These are phyloP conservation scores for Heliconius melpomene DNA, from an alignment of 1,140 invertebrate species.

Conservation along the genomic window DNA sequence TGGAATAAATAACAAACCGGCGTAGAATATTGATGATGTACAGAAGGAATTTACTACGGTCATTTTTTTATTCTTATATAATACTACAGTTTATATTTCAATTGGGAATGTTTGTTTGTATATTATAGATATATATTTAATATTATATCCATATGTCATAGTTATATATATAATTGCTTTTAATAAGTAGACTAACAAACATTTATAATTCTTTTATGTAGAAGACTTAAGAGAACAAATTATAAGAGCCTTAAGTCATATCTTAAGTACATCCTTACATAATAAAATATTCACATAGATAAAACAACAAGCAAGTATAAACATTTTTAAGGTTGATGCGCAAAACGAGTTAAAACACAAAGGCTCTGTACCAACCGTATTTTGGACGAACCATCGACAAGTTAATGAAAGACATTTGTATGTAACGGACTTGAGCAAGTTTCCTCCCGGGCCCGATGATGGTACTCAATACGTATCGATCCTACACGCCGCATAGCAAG, in stretches of 20 bases:
- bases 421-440: slow-evolving; percentile 72
- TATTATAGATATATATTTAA: background rate
- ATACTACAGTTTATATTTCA: too few relatives aligned
- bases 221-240: too few relatives aligned
- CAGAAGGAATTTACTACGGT: background rate
- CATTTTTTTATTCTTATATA: background rate
- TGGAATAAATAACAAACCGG: slow-evolving; percentile 56
- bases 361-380: slow-evolving; percentile 47
- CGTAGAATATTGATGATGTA: slow-evolving; percentile 59
- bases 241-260: too few relatives aligned
- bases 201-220: too few relatives aligned
- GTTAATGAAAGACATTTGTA: slow-evolving; percentile 78
- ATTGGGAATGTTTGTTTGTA: background rate
- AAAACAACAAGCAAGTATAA: slow-evolving; percentile 20
- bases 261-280: background rate
- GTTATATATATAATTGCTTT: too few relatives aligned
- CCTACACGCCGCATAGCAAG: slow-evolving; percentile 36
- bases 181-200: too few relatives aligned
- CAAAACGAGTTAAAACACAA: slow-evolving; percentile 57
- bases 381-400: slow-evolving; percentile 65
- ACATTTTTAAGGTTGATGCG: slow-evolving; percentile 40
- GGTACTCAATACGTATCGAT: slow-evolving; percentile 59
- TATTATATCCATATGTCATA: too few relatives aligned
- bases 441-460: slow-evolving; percentile 65
- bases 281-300: slow-evolving; percentile 17